Percentiles rank a stretch among this genome's conserved stretches.
Conservation (phyloP, 64 coral and sea anemone genomes). For the Dendronephthya gigantea region DNA sequence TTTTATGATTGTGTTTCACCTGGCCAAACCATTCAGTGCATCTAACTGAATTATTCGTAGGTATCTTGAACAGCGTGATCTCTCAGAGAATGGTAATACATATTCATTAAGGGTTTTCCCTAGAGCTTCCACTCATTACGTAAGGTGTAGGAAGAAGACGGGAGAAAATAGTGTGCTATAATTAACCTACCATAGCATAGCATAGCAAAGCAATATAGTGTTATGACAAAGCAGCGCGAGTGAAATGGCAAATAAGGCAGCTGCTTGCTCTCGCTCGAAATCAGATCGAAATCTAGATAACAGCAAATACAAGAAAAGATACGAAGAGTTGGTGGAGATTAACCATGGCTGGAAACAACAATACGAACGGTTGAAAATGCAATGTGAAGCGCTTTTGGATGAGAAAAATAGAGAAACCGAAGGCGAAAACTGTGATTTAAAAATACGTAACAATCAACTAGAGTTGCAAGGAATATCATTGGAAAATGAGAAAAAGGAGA, state of each 20-base stretch:
- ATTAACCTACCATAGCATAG: no score
- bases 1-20: no score
- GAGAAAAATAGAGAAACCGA: not conserved
- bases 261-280: slow-evolving; percentile 8
- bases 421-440: not conserved
- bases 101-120: no score
- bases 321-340: slow-evolving; percentile 19
- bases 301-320: not conserved
- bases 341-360: slow-evolving; percentile 21
- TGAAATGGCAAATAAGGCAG: not conserved
- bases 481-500: not conserved
- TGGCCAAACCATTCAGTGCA: no score
- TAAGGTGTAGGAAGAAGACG: no score
- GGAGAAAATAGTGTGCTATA: no score
- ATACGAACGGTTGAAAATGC: not conserved
- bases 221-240: no score
- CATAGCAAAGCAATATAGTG: no score
- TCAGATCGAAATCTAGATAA: not conserved
- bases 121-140: no score
- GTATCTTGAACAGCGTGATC: no score
- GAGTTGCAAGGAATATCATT: slow-evolving; percentile 7
- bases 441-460: slow-evolving; percentile 1
- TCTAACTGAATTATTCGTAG: no score
- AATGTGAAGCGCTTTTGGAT: not conserved
- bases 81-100: no score